These are phyloP conservation scores for Andrena fulva DNA, from an alignment of 2,888 invertebrate genomes.

Conservation along the genomic window DNA sequence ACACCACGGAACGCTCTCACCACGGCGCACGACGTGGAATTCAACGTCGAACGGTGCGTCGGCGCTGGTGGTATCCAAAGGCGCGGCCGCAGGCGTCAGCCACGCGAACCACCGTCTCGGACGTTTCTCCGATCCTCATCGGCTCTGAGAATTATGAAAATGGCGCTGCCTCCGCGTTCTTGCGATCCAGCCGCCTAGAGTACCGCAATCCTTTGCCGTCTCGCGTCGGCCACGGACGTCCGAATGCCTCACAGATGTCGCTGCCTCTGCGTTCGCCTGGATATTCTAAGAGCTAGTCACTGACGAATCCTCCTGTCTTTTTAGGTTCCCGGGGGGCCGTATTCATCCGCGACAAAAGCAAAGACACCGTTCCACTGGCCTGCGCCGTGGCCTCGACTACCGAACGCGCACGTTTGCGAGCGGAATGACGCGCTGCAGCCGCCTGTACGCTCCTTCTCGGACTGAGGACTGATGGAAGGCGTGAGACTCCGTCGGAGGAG, in stretches of 20 bases:
- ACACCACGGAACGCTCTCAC: conserved; percentile 26
- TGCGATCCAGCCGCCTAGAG: too few species aligned
- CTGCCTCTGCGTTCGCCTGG: conserved; percentile 1
- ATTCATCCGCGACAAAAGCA: not conserved
- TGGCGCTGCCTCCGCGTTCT: not conserved
- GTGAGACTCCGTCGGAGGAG: conserved; percentile 68
- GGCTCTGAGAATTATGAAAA: conserved; percentile 10
- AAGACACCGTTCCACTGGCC: not conserved
- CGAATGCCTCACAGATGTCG: conserved; percentile 49
- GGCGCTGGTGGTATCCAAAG: conserved; percentile 79
- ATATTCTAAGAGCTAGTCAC: not conserved
- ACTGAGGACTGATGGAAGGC: conserved; percentile 78
- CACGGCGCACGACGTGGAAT: conserved; percentile 36
- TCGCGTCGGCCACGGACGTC: not conserved
- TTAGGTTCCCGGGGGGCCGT: not conserved
- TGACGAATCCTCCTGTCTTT: not conserved
- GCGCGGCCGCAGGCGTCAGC: conserved; percentile 75
- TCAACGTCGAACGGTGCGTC: conserved; percentile 57
- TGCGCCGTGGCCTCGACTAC: not conserved
- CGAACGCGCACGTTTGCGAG: conserved; percentile 34
- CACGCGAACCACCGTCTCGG: conserved; percentile 54
- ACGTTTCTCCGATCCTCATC: conserved; percentile 54
- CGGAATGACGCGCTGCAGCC: conserved; percentile 45
- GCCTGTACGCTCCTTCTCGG: conserved; percentile 77
- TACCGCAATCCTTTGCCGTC: not conserved